phyloP scores from a whole-genome alignment of 2,113 vertebrate species.

The Cnemophilus loriae region DNA sequence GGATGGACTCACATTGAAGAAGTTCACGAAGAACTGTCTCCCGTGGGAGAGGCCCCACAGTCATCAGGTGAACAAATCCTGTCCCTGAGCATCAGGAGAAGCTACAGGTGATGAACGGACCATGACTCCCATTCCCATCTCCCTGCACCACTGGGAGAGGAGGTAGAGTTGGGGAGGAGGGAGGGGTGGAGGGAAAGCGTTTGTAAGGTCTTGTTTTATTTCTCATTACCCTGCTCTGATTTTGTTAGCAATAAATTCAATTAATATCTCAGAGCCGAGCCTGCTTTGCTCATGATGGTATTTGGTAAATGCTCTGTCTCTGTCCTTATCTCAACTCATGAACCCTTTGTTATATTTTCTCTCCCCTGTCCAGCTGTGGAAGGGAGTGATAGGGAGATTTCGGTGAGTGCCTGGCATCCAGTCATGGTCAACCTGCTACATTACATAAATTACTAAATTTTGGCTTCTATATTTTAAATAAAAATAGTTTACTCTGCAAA shows the following conservation, averaged over 20 bases:
- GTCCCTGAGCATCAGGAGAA: neutral
- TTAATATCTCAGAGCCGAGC: neutral
- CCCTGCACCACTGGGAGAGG: neutral
- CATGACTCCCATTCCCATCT: too few relatives aligned
- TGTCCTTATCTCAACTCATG: neutral
- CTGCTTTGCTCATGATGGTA: neutral
- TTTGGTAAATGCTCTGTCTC: neutral
- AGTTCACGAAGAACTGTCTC: neutral
- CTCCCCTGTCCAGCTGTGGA: neutral
- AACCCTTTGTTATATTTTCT: neutral
- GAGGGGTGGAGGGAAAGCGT: too few relatives aligned
- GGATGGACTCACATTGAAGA: neutral
- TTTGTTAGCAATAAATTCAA: neutral
- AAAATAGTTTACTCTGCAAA: neutral
- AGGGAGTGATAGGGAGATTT: too few relatives aligned
- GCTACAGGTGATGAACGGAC: too few relatives aligned
- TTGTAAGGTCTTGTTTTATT: neutral
- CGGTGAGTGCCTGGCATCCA: neutral
- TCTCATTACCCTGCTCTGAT: neutral
- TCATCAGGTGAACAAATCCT: too few relatives aligned
- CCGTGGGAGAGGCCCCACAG: accelerated
- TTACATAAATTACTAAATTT: neutral
- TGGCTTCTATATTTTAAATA: neutral
- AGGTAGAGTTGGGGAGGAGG: neutral
- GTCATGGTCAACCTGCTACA: neutral